Conservation (phyloP, 2,888 invertebrate genomes). For the Notocelia uddmanniana region DNA sequence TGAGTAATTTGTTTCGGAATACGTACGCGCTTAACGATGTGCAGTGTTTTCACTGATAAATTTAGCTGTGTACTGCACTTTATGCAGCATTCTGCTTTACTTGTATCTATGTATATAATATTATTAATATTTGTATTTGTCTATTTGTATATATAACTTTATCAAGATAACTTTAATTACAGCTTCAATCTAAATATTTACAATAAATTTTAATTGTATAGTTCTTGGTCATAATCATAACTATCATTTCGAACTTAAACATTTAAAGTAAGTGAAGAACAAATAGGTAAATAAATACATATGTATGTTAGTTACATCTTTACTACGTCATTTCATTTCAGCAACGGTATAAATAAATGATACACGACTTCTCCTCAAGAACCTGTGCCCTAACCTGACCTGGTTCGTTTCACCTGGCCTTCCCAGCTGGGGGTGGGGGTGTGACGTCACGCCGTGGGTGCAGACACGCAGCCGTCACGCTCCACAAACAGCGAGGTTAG, state of each 20-base stretch:
- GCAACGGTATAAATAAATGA: not conserved
- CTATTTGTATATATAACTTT: not conserved
- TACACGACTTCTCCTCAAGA: slow-evolving; percentile 7
- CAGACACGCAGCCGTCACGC: slow-evolving; percentile 84
- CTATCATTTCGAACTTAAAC: not conserved
- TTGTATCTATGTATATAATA: too few species aligned
- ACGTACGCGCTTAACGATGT: slow-evolving; percentile 24
- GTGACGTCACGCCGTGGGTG: slow-evolving; percentile 82
- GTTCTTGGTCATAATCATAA: too few species aligned
- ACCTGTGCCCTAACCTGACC: slow-evolving; percentile 37
- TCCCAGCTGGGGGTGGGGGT: slow-evolving; percentile 50
- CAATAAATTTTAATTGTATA: too few species aligned
- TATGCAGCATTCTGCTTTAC: not conserved
- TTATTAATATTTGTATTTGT: too few species aligned
- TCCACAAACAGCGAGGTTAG: slow-evolving; percentile 84
- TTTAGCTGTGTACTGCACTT: not conserved
- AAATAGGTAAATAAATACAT: not conserved
- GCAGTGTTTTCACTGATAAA: slow-evolving; percentile 18
- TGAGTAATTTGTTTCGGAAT: slow-evolving; percentile 42
- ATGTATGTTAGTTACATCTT: not conserved
- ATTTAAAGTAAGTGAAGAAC: not conserved
- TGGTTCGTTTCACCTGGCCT: slow-evolving; percentile 42
- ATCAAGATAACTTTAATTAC: not conserved
- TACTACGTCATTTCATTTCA: not conserved
- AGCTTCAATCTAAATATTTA: not conserved